Base-by-base conservation (phyloP, 2,113 vertebrate genomes). In the Picathartes gymnocephalus region DNA sequence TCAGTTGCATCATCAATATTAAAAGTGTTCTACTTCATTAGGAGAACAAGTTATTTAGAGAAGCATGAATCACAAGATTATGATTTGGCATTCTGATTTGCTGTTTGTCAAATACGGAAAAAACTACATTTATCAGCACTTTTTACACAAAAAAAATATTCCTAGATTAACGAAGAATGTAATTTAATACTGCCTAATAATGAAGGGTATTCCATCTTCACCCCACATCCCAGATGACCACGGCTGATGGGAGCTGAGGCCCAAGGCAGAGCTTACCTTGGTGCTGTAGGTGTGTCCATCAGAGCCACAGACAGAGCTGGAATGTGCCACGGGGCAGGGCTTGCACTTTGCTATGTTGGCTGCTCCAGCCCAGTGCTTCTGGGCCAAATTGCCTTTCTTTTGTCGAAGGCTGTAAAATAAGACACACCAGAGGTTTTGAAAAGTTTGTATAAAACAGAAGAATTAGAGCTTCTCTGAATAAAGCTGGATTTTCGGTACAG, bases 201-300 rank as follows among this genome's bases (percentile, higher is more conserved):
- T 0, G 4, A 15, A 40, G 39, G 9, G 15, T 4, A 2, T 33
- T 42, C 28, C 5, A 6, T 11, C 19, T 33, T 30, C 23, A 5
- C 0, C 7, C 27, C 7, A 4, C 47, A 21, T 4, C 20, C 15
- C 11, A 8, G 30, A 2, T 5, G 58, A 45, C 10, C 15, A 6
- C 4, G 5, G 3, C 17, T 15, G n/a, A 4, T 4, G 35, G 51
- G 35, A 9, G 21, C 53, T 42, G 6, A 3, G 17, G 54, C 21
- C 30, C 10, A 6, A 15, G 45, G 54, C 50, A 77, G 57, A 33
- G 64, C 88, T 84, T 45, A 99, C 99, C 98, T 98, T 98, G 72
- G 97, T 97, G 3, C 95, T 97, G 13, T 99, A 99, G 2, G 98
- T 98, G 93, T 99, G 99, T 37, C 99, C 99, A 15, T 99, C 99